Base-by-base conservation (phyloP, 2,888 invertebrate species). In the Agrotis segetum region DNA sequence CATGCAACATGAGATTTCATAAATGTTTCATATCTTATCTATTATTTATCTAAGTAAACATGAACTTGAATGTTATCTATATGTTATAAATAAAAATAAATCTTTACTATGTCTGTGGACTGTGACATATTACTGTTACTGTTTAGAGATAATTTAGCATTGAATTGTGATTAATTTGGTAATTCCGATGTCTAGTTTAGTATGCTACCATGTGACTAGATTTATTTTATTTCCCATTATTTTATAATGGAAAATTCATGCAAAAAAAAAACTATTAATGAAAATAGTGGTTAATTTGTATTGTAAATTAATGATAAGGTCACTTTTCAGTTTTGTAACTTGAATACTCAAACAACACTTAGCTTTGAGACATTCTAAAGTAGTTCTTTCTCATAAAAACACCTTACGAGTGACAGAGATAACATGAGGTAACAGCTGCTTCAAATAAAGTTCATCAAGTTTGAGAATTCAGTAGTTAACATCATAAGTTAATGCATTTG, bases 11-110 rank as follows among this genome's bases (percentile, higher is more conserved):
- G 11, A 72, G 29, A 53, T 63, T 73, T 73, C 47, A 53, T 62
- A 58, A 58, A 67, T 58, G 19, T 53, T 40, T 52, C 11, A 9
- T 50, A 11, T 16, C 58, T 74, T 80, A 76, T 80, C 80, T 50
- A 19, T 72, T 62, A 46, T 62, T 29, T 67, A 56, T 72, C 40
- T 24, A 19, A 69, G 50, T 46, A 21, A 53, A 29, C 16, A 40
- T 60, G 66, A 66, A 81, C 77, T 66, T 60, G 47, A 2, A 17
- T 14, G 29, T 81, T 61, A 76, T 62, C 69, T 50, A 17, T 50
- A 16, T 47, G 21, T 24, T 5, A n/a, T 79, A 53, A 64, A 71
- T 46, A 58, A 73, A 63, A 56, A 58, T 16, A 62, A 63, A 63
- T 52, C 61, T 53, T 7, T 14, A 17, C 46, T 17, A 49, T 21